Percentiles rank a stretch among this genome's conserved stretches.
phyloP scores from a whole-genome alignment of 1,140 invertebrate genomes.

The Drosophila lowei region DNA sequence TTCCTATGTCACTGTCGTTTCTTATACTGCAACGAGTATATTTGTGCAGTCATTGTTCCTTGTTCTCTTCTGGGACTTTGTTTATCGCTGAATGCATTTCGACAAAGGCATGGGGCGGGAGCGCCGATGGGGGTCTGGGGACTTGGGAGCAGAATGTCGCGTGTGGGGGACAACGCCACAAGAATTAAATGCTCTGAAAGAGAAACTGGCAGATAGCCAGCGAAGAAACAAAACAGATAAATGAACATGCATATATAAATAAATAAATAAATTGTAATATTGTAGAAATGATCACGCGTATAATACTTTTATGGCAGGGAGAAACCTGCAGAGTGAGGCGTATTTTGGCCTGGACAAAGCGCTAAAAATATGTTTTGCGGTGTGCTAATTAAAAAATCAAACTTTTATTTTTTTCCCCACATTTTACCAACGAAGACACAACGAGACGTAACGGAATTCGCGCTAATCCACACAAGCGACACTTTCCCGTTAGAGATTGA shows the following conservation, averaged over 20 bases:
- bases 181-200: conserved; percentile 45
- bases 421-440: conserved; percentile 2
- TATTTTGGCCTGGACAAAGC: conserved; percentile 35
- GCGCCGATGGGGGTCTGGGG: conserved; percentile 5
- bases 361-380: conserved; percentile 31
- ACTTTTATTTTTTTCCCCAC: conserved; percentile 25
- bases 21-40: not conserved
- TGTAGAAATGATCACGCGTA: conserved; percentile 29
- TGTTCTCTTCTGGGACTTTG: conserved; percentile 35
- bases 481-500: conserved; percentile 45
- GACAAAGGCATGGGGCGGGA: conserved; percentile 27
- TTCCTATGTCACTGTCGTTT: conserved; percentile 26
- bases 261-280: conserved; percentile 14
- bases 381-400: conserved; percentile 60
- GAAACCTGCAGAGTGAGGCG: conserved; percentile 16
- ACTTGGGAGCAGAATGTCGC: conserved; percentile 31
- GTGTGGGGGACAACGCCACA: conserved; percentile 73
- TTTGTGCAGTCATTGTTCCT: conserved; percentile 41
- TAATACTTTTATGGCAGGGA: conserved; percentile 10
- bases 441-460: conserved; percentile 38
- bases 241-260: conserved; percentile 20
- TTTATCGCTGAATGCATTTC: conserved; percentile 56
- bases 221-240: conserved; percentile 16
- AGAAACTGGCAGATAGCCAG: conserved; percentile 43
- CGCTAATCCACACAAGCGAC: conserved; percentile 42